Evolutionary conservation across 2,888 invertebrate species (phyloP).

Genomic region (Nemotelus nigrinus): DNA sequence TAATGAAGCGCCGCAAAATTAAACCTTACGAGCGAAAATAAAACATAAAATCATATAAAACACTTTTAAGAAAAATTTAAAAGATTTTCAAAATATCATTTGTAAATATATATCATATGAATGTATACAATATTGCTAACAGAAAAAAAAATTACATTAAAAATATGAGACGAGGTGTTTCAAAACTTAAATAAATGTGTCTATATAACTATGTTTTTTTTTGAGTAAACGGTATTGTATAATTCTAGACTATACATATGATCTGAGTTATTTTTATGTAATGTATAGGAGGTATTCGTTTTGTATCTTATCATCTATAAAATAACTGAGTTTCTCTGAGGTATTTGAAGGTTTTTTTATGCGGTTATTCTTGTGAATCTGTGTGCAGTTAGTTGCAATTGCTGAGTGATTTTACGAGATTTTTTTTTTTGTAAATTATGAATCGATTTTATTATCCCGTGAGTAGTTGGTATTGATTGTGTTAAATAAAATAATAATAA

Average conservation of each 20-base stretch:
- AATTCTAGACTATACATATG: too few relatives aligned
- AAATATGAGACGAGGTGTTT: too few relatives aligned
- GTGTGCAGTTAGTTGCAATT: background rate
- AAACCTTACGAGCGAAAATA: background rate
- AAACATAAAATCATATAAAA: slow-evolving; percentile 4
- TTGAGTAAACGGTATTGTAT: too few relatives aligned
- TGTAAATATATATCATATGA: background rate
- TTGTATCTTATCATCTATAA: slow-evolving; percentile 3
- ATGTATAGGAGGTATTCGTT: slow-evolving; percentile 19
- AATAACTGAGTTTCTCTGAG: slow-evolving; percentile 41
- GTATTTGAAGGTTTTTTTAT: slow-evolving; percentile 37
- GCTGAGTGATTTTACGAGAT: background rate
- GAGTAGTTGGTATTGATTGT: background rate
- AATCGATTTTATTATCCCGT: too few relatives aligned
- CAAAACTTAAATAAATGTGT: too few relatives aligned
- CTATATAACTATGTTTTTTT: too few relatives aligned
- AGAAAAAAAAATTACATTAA: background rate
- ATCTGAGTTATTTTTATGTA: background rate
- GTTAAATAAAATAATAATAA: slow-evolving; percentile 19
- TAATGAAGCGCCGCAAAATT: slow-evolving; percentile 3
- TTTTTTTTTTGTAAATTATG: background rate
- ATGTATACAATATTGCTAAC: background rate
- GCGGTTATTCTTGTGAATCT: background rate
- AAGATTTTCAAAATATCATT: slow-evolving; percentile 18
- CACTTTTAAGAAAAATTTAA: slow-evolving; percentile 41